Conservation (phyloP, 2,113 vertebrate species). For the Aspidoscelis tigris region DNA sequence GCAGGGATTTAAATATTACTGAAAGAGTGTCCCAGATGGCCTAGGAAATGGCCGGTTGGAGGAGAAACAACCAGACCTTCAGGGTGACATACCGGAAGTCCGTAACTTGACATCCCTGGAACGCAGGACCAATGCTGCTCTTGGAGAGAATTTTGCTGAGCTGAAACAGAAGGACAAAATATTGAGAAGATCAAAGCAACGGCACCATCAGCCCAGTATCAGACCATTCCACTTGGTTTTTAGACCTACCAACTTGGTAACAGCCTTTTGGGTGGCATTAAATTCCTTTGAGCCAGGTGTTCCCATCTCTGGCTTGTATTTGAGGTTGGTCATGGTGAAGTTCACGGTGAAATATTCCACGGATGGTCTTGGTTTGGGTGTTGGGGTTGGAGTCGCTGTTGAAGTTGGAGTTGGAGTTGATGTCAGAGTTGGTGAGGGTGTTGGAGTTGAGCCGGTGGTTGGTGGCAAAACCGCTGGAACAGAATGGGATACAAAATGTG, state of each 20-base stretch:
- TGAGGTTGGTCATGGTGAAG: slow-evolving; percentile 64
- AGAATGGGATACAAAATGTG: neutral
- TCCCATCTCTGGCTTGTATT: slow-evolving; percentile 28
- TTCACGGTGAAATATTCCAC: slow-evolving; percentile 54
- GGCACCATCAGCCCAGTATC: no score
- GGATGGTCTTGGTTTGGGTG: neutral
- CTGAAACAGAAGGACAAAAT: slow-evolving; percentile 21
- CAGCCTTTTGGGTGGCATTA: slow-evolving; percentile 48
- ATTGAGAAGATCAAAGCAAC: neutral
- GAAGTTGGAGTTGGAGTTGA: neutral
- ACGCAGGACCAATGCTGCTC: slow-evolving; percentile 27
- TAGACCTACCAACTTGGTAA: slow-evolving; percentile 47
- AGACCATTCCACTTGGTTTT: neutral
- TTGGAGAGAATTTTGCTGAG: neutral
- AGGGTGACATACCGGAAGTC: slow-evolving; percentile 29
- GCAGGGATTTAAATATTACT: no score
- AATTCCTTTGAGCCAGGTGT: slow-evolving; percentile 34
- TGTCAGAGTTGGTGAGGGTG: no score
- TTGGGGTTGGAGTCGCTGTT: neutral
- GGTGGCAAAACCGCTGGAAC: slow-evolving; percentile 19
- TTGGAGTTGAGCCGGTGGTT: no score
- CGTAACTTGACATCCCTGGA: slow-evolving; percentile 29
- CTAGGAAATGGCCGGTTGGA: neutral
- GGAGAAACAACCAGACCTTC: neutral
- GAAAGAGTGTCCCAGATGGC: neutral